Evolutionary conservation across 2,797 vertebrate species (phyloP).

Genomic region (Lerista edwardsae): DNA sequence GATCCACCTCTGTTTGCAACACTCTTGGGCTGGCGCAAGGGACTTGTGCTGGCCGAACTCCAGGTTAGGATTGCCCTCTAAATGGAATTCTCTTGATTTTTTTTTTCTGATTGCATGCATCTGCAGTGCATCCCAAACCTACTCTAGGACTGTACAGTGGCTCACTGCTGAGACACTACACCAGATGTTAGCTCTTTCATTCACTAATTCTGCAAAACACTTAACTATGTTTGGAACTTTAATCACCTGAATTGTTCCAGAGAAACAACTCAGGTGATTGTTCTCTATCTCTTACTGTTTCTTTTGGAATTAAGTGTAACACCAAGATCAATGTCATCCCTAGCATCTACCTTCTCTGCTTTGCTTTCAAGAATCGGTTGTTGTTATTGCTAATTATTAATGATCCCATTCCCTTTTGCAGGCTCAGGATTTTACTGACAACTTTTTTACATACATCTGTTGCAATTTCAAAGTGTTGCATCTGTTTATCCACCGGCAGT

Average conservation of each 20-base stretch:
- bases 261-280: slow-evolving; percentile 12
- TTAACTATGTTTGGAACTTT: slow-evolving; percentile 40
- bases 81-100: slow-evolving; percentile 38
- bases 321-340: background rate
- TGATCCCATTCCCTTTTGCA: background rate
- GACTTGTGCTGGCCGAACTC: too few relatives aligned
- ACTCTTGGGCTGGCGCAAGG: too few relatives aligned
- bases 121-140: slow-evolving; percentile 25
- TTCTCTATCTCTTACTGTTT: slow-evolving; percentile 15
- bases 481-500: background rate
- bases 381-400: background rate
- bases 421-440: background rate
- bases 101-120: slow-evolving; percentile 27
- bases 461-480: background rate
- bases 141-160: slow-evolving; percentile 16
- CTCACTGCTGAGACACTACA: slow-evolving; percentile 25
- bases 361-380: background rate
- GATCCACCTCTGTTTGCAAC: too few relatives aligned
- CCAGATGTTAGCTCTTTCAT: slow-evolving; percentile 36
- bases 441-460: background rate
- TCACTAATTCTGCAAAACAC: slow-evolving; percentile 19
- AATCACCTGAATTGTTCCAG: slow-evolving; percentile 39
- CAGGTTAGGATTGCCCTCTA: too few relatives aligned
- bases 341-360: background rate
- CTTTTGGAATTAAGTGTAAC: background rate